phyloP scores from a whole-genome alignment of 2,888 invertebrate species.

The Parascotia fuliginaria region DNA sequence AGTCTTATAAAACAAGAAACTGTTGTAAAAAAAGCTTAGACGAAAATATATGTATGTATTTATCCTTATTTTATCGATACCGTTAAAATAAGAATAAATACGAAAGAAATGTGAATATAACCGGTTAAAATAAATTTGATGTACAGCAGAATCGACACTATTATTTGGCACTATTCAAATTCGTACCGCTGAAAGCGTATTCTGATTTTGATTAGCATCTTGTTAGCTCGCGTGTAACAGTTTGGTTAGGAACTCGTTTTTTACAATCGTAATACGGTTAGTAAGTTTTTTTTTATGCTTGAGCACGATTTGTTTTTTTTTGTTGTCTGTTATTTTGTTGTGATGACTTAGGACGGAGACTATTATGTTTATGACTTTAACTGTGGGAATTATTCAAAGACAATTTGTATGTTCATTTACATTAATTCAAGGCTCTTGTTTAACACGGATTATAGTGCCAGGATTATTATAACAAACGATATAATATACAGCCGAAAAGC shows the following conservation, averaged over 20 bases:
- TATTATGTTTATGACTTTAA: neutral
- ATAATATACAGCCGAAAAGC: neutral
- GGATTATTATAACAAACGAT: neutral
- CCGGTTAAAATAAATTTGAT: neutral
- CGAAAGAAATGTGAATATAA: neutral
- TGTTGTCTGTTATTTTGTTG: conserved; percentile 7
- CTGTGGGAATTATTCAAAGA: neutral
- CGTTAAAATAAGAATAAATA: no score
- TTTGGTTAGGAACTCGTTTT: conserved; percentile 8
- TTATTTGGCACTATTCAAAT: conserved; percentile 4
- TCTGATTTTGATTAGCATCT: conserved; percentile 18
- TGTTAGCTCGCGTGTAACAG: conserved; percentile 2
- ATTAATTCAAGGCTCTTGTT: no score
- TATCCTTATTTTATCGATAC: no score
- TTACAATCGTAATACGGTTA: conserved; percentile 8
- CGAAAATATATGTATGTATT: no score
- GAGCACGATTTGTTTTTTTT: conserved; percentile 6
- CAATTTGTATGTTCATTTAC: neutral
- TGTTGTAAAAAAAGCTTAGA: no score
- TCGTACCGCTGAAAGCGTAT: conserved; percentile 9
- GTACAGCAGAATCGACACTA: neutral
- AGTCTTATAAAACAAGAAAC: no score
- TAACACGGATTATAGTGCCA: neutral
- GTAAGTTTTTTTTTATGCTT: conserved; percentile 1
- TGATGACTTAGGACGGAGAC: conserved; percentile 4